Conservation (phyloP, 2,888 invertebrate species). For the Clusia tigrina region DNA sequence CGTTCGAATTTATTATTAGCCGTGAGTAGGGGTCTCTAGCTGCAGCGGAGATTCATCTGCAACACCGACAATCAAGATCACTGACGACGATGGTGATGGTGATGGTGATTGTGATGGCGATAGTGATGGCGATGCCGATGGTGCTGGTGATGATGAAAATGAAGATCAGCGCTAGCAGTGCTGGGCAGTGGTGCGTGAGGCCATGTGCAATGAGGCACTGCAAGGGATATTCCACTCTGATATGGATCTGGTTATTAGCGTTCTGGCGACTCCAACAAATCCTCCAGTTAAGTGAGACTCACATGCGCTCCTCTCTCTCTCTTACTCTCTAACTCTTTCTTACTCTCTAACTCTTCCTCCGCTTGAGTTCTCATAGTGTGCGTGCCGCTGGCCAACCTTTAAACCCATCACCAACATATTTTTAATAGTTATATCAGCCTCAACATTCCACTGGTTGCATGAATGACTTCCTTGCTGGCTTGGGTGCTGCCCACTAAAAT, state of each 20-base stretch:
- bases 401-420: constrained; percentile 24
- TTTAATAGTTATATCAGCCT: constrained; percentile 58
- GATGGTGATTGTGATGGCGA: not conserved
- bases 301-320: no score
- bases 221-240: not conserved
- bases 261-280: not conserved
- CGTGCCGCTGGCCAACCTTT: not conserved
- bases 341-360: no score
- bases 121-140: not conserved
- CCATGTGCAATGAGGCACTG: not conserved
- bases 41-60: not conserved
- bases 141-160: not conserved
- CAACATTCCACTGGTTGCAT: constrained; percentile 36
- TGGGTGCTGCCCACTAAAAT: constrained; percentile 32
- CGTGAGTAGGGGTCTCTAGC: not conserved
- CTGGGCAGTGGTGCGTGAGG: not conserved
- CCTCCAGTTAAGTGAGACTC: no score
- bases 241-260: not conserved
- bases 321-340: no score
- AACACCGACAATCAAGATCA: not conserved
- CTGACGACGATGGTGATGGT: no score
- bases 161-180: not conserved
- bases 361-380: constrained; percentile 13
- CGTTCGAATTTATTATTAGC: constrained; percentile 58
- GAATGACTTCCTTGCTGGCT: constrained; percentile 22